These are phyloP conservation scores for Ichneumon xanthorius DNA, from an alignment of 2,888 invertebrate species.

Conservation along the genomic window DNA sequence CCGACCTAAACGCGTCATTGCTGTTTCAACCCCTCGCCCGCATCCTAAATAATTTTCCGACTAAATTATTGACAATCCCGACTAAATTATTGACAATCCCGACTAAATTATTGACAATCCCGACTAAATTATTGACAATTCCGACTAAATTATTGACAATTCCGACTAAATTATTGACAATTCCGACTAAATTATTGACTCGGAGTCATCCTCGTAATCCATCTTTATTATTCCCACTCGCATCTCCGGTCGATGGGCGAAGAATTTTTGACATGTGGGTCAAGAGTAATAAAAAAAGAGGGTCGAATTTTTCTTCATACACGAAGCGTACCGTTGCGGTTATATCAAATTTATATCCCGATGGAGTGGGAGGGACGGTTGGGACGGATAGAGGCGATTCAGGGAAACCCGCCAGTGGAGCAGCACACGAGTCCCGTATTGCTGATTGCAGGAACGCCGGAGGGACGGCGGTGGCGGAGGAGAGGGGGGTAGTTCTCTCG, in stretches of 20 bases:
- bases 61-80: too few relatives aligned
- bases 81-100: background rate
- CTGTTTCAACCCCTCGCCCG: background rate
- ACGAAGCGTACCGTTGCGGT: slow-evolving; percentile 48
- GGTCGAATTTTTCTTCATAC: slow-evolving; percentile 42
- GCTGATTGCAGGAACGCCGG: slow-evolving; percentile 80
- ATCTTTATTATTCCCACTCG: background rate
- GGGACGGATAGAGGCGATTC: slow-evolving; percentile 23
- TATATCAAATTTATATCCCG: slow-evolving; percentile 60
- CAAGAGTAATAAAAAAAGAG: slow-evolving; percentile 30
- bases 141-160: background rate
- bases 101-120: background rate
- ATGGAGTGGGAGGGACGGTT: slow-evolving; percentile 17
- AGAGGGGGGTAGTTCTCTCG: slow-evolving; percentile 31
- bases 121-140: background rate
- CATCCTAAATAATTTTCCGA: background rate
- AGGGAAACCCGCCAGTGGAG: background rate
- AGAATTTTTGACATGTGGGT: slow-evolving; percentile 40
- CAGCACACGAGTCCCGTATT: slow-evolving; percentile 59
- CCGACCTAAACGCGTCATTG: background rate
- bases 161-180: background rate
- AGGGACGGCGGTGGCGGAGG: slow-evolving; percentile 58
- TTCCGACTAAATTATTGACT: background rate
- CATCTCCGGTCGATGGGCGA: background rate
- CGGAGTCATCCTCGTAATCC: background rate